A percentile compares a stretch with the other conserved stretches of the same genome.
phyloP scores from a whole-genome alignment of 1,140 invertebrate genomes.

The Aricia agestis region DNA sequence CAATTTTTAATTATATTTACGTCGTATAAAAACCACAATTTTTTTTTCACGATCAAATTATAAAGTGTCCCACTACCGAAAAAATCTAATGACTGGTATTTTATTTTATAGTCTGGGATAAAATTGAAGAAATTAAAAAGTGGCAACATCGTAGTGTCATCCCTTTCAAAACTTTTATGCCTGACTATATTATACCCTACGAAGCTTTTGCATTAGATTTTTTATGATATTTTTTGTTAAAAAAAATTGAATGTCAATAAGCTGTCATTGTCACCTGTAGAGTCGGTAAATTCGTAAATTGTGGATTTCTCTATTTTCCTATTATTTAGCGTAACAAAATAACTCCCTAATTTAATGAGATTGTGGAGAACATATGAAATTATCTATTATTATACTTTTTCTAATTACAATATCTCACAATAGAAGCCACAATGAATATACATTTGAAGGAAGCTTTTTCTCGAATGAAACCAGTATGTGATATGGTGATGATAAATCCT shows the following conservation, averaged over 20 bases:
- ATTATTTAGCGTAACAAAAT: neutral
- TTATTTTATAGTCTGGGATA: too few relatives aligned
- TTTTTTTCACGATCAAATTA: too few relatives aligned
- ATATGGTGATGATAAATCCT: conserved; percentile 68
- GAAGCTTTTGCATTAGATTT: too few relatives aligned
- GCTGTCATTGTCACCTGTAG: neutral
- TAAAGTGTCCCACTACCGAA: too few relatives aligned
- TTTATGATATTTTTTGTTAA: too few relatives aligned
- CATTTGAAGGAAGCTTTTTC: conserved; percentile 63
- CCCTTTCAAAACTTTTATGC: too few relatives aligned
- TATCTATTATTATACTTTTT: neutral
- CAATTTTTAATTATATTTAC: too few relatives aligned
- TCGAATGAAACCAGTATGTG: conserved; percentile 74
- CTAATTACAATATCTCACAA: neutral
- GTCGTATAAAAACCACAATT: too few relatives aligned
- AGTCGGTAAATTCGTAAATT: neutral
- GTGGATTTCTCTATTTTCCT: neutral
- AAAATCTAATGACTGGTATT: too few relatives aligned
- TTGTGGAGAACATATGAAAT: neutral
- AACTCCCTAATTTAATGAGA: neutral
- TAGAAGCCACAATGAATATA: conserved; percentile 41
- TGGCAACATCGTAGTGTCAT: too few relatives aligned
- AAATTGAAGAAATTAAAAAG: too few relatives aligned
- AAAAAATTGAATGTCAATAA: neutral
- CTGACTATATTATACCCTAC: too few relatives aligned